Evolutionary conservation across 1,140 invertebrate genomes (phyloP).

Genomic region (Macrobrachium nipponense): DNA sequence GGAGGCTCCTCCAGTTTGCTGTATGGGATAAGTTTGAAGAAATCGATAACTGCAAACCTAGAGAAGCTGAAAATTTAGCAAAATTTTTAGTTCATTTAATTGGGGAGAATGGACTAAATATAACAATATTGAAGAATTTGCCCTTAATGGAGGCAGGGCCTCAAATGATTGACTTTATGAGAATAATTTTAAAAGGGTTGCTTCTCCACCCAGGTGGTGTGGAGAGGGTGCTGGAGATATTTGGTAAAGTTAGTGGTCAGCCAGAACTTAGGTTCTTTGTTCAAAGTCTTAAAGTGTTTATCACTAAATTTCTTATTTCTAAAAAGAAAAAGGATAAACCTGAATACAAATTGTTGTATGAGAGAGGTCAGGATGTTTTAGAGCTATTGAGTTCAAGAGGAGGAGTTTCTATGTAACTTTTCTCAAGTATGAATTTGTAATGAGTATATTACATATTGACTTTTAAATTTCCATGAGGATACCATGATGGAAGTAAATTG

Average conservation of each 20-base stretch:
- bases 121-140: slow-evolving; percentile 90
- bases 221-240: slow-evolving; percentile 29
- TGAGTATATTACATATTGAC: no score
- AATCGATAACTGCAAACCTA: slow-evolving; percentile 75
- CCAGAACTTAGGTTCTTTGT: slow-evolving; percentile 30
- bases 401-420: slow-evolving; percentile 24
- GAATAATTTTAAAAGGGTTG: slow-evolving; percentile 78
- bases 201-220: slow-evolving; percentile 72
- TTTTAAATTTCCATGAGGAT: no score
- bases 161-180: slow-evolving; percentile 77
- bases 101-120: slow-evolving; percentile 79
- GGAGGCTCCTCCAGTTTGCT: slow-evolving; percentile 84
- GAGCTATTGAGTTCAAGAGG: slow-evolving; percentile 25
- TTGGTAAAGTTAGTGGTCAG: slow-evolving; percentile 10
- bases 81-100: slow-evolving; percentile 86
- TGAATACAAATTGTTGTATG: slow-evolving; percentile 5
- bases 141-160: slow-evolving; percentile 84
- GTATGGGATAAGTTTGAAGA: slow-evolving; percentile 94
- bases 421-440: no score
- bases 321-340: slow-evolving; percentile 40
- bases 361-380: slow-evolving; percentile 15
- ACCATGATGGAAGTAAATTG: no score
- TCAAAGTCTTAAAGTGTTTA: slow-evolving; percentile 48
- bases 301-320: slow-evolving; percentile 38
- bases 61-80: slow-evolving; percentile 81